Conservation (phyloP, 2,888 invertebrate genomes). For the Mystacides longicornis region DNA sequence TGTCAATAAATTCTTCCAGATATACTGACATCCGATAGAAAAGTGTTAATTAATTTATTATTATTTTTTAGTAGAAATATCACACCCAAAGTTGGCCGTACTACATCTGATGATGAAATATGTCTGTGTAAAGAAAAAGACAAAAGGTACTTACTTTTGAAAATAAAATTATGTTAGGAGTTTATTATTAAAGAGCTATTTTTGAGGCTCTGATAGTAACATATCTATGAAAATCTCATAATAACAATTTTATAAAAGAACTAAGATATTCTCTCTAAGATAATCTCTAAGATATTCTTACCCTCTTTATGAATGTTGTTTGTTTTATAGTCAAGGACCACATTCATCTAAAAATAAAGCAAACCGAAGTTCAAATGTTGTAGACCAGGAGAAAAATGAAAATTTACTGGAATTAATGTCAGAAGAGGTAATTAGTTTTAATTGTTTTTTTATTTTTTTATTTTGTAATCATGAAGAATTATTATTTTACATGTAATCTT, state of each 20-base stretch:
- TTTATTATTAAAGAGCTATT: too few species aligned
- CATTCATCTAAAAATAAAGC: slow-evolving; percentile 8
- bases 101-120: slow-evolving; percentile 4
- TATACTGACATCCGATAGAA: too few species aligned
- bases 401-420: slow-evolving; percentile 17
- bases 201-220: too few species aligned
- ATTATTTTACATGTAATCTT: not conserved
- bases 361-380: not conserved
- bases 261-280: too few species aligned
- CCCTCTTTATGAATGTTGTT: too few species aligned
- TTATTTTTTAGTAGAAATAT: slow-evolving; percentile 9
- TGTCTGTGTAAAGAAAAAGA: slow-evolving; percentile 6
- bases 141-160: slow-evolving; percentile 3
- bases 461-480: not conserved
- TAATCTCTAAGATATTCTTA: too few species aligned
- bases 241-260: too few species aligned
- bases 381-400: slow-evolving; percentile 16
- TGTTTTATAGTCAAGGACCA: slow-evolving; percentile 5
- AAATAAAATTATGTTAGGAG: too few species aligned
- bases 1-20: too few species aligned
- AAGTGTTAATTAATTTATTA: too few species aligned
- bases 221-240: too few species aligned
- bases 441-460: not conserved
- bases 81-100: not conserved
- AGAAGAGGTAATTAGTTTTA: slow-evolving; percentile 8